Evolutionary conservation across 2,113 vertebrate genomes (phyloP).

Genomic region (Labrus mixtus): DNA sequence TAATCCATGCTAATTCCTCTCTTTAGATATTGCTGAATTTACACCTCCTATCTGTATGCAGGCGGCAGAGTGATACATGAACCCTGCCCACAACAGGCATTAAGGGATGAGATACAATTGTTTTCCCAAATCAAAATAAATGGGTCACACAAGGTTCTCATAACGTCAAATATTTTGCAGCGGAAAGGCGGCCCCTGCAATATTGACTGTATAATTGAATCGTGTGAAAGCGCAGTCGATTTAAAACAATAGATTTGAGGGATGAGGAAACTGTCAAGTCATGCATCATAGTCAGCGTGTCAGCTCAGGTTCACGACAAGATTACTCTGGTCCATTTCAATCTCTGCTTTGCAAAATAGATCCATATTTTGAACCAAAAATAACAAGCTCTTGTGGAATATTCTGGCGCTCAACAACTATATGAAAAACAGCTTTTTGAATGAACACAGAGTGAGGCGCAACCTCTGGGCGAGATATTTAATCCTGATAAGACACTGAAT

Average conservation of each 20-base stretch:
- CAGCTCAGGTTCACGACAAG: conserved; percentile 62
- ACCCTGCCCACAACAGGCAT: conserved; percentile 72
- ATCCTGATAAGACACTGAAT: conserved; percentile 30
- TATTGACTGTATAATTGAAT: conserved; percentile 90
- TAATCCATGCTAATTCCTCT: conserved; percentile 71
- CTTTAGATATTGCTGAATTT: conserved; percentile 53
- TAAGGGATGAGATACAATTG: conserved; percentile 82
- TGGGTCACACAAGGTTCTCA: conserved; percentile 86
- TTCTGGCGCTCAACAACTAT: conserved; percentile 11
- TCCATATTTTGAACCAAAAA: not conserved
- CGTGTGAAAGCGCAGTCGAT: conserved; percentile 83
- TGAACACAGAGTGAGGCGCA: conserved; percentile 6
- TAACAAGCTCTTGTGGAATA: conserved; percentile 27
- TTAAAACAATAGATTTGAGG: conserved; percentile 89
- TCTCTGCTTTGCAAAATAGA: conserved; percentile 59
- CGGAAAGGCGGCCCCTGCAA: conserved; percentile 82
- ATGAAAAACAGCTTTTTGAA: conserved; percentile 35
- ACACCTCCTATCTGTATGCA: conserved; percentile 41
- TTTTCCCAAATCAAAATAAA: conserved; percentile 86
- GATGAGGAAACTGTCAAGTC: conserved; percentile 78
- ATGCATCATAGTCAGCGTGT: conserved; percentile 78
- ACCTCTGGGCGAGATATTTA: conserved; percentile 23
- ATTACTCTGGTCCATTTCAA: conserved; percentile 69
- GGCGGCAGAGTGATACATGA: conserved; percentile 75
- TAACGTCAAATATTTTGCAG: conserved; percentile 83